These are phyloP conservation scores for Cerceris ruficornis DNA, from an alignment of 2,888 invertebrate species.

Conservation along the genomic window DNA sequence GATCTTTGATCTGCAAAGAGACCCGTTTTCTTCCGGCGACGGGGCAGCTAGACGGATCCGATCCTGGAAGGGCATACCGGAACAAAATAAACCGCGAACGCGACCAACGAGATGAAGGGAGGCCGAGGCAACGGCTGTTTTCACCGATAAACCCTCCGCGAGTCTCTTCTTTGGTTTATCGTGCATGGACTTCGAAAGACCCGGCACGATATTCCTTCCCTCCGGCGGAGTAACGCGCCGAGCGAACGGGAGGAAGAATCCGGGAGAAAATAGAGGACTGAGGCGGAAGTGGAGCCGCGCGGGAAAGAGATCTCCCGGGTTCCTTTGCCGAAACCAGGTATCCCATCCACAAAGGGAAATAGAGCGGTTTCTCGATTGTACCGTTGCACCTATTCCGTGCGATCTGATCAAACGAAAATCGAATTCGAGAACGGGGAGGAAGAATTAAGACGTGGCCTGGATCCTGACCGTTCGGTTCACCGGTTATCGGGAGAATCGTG, in stretches of 20 bases:
- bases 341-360: conserved; percentile 50
- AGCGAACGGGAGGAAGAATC: not conserved
- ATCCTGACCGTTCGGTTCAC: no score
- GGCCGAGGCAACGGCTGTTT: conserved; percentile 1
- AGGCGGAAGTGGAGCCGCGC: not conserved
- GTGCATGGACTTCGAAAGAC: conserved; percentile 29
- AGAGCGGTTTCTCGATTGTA: conserved; percentile 38
- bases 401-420: not conserved
- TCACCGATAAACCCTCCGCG: conserved; percentile 33
- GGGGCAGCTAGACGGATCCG: not conserved
- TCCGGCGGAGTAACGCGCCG: conserved; percentile 13
- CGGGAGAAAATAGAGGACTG: not conserved
- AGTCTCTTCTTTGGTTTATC: conserved; percentile 37
- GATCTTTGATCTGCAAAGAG: not conserved
- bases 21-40: not conserved
- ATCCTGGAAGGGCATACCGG: not conserved
- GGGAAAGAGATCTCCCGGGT: conserved; percentile 29
- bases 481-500: no score
- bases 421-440: no score
- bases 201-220: conserved; percentile 22
- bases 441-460: no score
- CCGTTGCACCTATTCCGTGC: conserved; percentile 6
- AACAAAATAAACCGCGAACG: conserved; percentile 21
- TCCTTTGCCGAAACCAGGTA: conserved; percentile 44
- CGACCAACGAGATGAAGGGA: conserved; percentile 2